phyloP scores from a whole-genome alignment of 1,140 invertebrate genomes.

The Nomia melanderi region DNA sequence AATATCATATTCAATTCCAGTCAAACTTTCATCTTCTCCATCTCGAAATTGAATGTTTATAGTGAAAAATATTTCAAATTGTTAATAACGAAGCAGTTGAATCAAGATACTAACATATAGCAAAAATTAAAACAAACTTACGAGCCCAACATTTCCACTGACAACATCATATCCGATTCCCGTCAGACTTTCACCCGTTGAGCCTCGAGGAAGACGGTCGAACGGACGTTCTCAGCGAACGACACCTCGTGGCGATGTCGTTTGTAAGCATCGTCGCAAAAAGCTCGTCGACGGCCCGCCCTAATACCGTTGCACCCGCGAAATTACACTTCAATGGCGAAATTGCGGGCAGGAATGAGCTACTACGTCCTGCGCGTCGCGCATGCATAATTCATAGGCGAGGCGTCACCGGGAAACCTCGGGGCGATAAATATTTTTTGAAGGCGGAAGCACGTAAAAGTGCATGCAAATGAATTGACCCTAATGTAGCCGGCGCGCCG shows the following conservation, averaged over 20 bases:
- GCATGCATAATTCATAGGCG: constrained; percentile 78
- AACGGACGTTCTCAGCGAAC: constrained; percentile 14
- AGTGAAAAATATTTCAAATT: too few relatives aligned
- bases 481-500: constrained; percentile 51
- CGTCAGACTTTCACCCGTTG: not conserved
- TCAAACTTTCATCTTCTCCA: too few relatives aligned
- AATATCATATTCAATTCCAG: too few relatives aligned
- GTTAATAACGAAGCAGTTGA: too few relatives aligned
- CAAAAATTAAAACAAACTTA: too few relatives aligned
- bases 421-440: constrained; percentile 73
- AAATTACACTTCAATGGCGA: constrained; percentile 68
- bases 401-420: constrained; percentile 68
- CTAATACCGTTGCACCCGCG: constrained; percentile 54
- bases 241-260: constrained; percentile 53
- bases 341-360: constrained; percentile 66
- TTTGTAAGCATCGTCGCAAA: constrained; percentile 56
- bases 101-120: too few relatives aligned
- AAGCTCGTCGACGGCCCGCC: constrained; percentile 55
- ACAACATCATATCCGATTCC: too few relatives aligned
- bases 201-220: constrained; percentile 11
- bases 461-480: constrained; percentile 66
- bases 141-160: too few relatives aligned
- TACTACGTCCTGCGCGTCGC: constrained; percentile 63
- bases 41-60: too few relatives aligned
- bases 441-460: constrained; percentile 58